Evolutionary conservation across 2,888 invertebrate species (phyloP), one percentile per base, ranked within the genome.

Genomic region (Deilephila porcellus): DNA sequence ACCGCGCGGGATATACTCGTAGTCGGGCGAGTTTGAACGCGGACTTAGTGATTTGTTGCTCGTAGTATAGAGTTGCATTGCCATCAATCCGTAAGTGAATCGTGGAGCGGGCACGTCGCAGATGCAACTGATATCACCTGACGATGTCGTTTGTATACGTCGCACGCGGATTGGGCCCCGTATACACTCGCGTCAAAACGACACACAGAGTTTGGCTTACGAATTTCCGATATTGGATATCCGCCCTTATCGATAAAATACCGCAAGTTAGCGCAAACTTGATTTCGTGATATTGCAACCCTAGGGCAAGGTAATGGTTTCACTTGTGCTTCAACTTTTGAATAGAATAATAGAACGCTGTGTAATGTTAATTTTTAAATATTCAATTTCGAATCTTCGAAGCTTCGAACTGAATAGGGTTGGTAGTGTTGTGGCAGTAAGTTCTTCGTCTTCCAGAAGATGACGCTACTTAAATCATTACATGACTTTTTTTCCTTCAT

Each of bases 81-180:
- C 87, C 86, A 92, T 92, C 91, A 91, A 91, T 91, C 88, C 82
- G 85, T 90, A 89, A 91, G 91, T 89, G 90, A 91, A 89, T 90
- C 88, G 85, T 85, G 84, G 78, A 82, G 80, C 80, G 77, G 82
- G 86, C 85, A 85, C 86, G 87, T 85, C 85, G 86, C 90, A 88
- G 87, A 87, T 89, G 90, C 88, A 89, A 86, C 88, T 87, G 90
- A 91, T 90, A 89, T 88, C 88, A 90, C 89, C 92, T 91, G 90
- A 87, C 89, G 88, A 87, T 85, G 88, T 90, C 90, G 88, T 92
- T 92, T 91, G 90, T 91, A 87, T 82, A 83, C 89, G 89, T 91
- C 91, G 83, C 76, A 79, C 79, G 74, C 76, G 87, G 90, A 89
- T 91, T 90, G 88, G 82, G 83, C 80, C 78, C 81, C 76, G 83